Evolutionary conservation across 2,888 invertebrate genomes (phyloP).

Genomic region (Sesamia inferens): DNA sequence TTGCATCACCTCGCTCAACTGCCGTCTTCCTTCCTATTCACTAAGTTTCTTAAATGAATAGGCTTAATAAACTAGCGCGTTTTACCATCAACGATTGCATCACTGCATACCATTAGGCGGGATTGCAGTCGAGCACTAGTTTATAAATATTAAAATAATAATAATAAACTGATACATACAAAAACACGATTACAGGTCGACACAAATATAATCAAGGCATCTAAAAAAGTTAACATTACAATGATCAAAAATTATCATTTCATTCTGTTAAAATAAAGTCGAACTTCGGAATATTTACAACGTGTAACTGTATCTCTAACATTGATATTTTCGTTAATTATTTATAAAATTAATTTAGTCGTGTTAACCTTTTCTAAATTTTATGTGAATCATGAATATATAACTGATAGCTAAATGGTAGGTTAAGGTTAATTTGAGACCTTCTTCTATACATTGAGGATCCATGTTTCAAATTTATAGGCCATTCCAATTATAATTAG

Average conservation of each 20-base stretch:
- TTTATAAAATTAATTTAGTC: not conserved
- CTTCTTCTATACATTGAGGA: not conserved
- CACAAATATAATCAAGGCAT: not conserved
- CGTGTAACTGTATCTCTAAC: not conserved
- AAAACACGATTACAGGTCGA: not conserved
- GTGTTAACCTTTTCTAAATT: not conserved
- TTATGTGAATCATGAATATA: not conserved
- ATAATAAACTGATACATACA: too few species aligned
- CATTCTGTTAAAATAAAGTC: not conserved
- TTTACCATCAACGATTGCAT: too few species aligned
- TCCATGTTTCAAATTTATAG: not conserved
- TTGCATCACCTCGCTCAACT: too few species aligned
- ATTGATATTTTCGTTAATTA: conserved; percentile 14
- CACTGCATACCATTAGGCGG: too few species aligned
- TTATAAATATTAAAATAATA: too few species aligned
- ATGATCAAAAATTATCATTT: not conserved
- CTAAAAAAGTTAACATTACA: not conserved
- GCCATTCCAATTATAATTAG: not conserved
- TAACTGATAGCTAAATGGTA: not conserved
- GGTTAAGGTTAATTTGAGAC: not conserved
- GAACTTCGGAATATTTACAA: not conserved
- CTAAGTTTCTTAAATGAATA: too few species aligned
- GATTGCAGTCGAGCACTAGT: too few species aligned
- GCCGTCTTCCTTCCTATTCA: too few species aligned
- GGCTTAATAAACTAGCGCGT: too few species aligned